These are phyloP conservation scores for Pipistrellus nathusii DNA, from an alignment of 2,797 vertebrate genomes.

Conservation along the genomic window DNA sequence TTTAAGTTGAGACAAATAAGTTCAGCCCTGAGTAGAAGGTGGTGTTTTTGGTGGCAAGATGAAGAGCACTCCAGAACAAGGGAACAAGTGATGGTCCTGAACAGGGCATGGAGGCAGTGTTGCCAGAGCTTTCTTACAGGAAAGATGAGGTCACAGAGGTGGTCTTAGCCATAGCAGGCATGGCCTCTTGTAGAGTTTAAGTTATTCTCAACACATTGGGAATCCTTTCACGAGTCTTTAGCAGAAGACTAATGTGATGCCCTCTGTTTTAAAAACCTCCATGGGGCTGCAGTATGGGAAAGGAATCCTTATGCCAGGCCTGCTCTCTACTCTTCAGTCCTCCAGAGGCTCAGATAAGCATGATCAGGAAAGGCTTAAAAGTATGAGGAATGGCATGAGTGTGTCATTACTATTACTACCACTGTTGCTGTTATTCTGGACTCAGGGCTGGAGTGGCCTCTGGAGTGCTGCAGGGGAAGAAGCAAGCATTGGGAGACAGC, in stretches of 20 bases:
- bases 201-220: neutral
- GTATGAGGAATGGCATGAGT: neutral
- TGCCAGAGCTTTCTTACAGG: neutral
- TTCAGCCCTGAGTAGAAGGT: neutral
- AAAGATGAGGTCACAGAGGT: neutral
- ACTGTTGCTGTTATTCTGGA: neutral
- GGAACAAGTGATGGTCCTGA: neutral
- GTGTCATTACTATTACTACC: neutral
- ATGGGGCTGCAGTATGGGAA: neutral
- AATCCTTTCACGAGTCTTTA: neutral
- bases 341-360: neutral
- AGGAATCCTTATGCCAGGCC: neutral
- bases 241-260: neutral
- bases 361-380: neutral
- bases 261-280: neutral
- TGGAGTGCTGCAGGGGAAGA: neutral
- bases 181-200: neutral
- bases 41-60: neutral
- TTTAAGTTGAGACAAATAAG: neutral
- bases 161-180: neutral
- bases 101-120: rapidly evolving
- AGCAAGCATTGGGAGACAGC: neutral
- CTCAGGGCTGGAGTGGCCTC: neutral
- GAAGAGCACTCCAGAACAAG: neutral
- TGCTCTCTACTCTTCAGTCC: neutral